These are phyloP conservation scores for Hypselothyrea guttata DNA, from an alignment of 2,888 invertebrate genomes.

Conservation along the genomic window DNA sequence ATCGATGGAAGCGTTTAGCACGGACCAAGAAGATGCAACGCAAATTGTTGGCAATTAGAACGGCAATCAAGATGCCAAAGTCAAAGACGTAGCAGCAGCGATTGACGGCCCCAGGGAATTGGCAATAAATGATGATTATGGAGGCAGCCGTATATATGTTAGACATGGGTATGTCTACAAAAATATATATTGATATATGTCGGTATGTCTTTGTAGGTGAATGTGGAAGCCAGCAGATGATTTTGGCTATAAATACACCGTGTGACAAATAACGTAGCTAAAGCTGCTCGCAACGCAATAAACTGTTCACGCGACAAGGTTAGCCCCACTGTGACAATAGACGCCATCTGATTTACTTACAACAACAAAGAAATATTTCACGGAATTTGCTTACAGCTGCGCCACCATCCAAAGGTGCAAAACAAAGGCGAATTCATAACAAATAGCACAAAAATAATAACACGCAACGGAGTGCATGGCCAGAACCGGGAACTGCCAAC, in stretches of 20 bases:
- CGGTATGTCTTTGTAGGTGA: slow-evolving; percentile 22
- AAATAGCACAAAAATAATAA: slow-evolving; percentile 25
- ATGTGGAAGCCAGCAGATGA: slow-evolving; percentile 33
- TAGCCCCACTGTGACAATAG: slow-evolving; percentile 28
- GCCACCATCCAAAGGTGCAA: slow-evolving; percentile 55
- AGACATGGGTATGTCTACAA: slow-evolving; percentile 9
- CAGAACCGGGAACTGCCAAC: slow-evolving; percentile 12
- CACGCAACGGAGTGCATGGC: slow-evolving; percentile 22
- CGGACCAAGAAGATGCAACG: slow-evolving; percentile 47
- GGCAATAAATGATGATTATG: slow-evolving; percentile 53
- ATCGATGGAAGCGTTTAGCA: slow-evolving; percentile 42
- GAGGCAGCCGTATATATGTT: slow-evolving; percentile 12
- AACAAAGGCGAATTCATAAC: slow-evolving; percentile 49
- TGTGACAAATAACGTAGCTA: slow-evolving; percentile 46
- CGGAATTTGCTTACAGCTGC: slow-evolving; percentile 18
- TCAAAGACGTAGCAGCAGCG: slow-evolving; percentile 19
- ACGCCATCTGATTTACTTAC: slow-evolving; percentile 49
- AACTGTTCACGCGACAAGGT: slow-evolving; percentile 69
- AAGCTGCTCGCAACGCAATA: slow-evolving; percentile 63
- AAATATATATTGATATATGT: slow-evolving; percentile 6
- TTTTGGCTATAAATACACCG: slow-evolving; percentile 57
- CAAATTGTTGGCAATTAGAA: slow-evolving; percentile 56
- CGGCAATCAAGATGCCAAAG: slow-evolving; percentile 17
- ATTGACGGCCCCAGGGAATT: slow-evolving; percentile 35
- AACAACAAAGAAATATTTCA: slow-evolving; percentile 12